phyloP scores from a whole-genome alignment of 2,113 vertebrate genomes.

The Peromyscus maniculatus region DNA sequence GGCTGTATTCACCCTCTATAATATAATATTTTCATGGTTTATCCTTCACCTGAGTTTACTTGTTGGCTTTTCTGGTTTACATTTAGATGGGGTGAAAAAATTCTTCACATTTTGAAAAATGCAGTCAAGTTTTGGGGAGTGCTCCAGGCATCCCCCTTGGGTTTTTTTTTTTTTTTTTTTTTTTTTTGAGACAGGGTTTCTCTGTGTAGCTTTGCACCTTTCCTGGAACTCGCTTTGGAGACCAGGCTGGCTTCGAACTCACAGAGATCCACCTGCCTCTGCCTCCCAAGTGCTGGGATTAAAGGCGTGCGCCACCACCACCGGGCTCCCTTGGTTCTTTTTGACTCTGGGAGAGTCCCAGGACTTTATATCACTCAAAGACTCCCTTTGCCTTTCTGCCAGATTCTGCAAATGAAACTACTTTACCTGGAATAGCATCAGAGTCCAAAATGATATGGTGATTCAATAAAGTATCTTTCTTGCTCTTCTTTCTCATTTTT shows the following conservation, averaged over 20 bases:
- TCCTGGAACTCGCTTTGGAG: too few species aligned
- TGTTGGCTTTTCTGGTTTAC: slow-evolving; percentile 9
- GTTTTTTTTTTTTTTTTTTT: too few species aligned
- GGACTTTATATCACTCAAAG: not conserved
- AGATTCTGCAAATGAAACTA: slow-evolving; percentile 23
- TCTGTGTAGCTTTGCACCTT: too few species aligned
- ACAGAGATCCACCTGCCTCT: too few species aligned
- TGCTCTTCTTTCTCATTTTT: not conserved
- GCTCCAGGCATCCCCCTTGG: not conserved
- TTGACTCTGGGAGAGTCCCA: not conserved
- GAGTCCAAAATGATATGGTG: not conserved
- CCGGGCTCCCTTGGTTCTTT: not conserved
- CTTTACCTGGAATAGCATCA: not conserved
- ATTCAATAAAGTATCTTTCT: not conserved
- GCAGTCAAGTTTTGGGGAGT: not conserved
- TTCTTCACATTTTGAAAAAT: slow-evolving; percentile 34
- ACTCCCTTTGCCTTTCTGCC: not conserved
- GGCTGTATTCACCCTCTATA: not conserved
- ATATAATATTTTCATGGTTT: not conserved
- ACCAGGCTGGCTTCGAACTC: too few species aligned
- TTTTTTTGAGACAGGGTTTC: too few species aligned
- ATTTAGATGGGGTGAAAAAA: slow-evolving; percentile 35
- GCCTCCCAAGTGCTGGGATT: too few species aligned
- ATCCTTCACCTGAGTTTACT: not conserved
- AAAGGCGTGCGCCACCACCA: too few species aligned